Conservation (phyloP, 2,113 vertebrate genomes). For the Ciconia stormi region DNA sequence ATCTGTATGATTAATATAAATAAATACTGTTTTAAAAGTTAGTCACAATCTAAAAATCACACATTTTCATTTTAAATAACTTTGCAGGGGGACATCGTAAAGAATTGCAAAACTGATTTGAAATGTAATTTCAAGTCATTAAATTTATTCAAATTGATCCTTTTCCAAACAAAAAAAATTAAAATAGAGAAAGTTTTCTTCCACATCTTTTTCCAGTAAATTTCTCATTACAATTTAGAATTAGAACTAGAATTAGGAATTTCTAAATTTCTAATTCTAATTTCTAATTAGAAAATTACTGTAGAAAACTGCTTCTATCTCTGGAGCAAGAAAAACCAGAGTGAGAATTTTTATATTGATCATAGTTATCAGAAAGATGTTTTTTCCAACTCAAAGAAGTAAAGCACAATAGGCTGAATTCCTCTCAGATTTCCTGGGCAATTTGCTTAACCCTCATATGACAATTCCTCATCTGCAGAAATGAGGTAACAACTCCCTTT, state of each 20-base stretch:
- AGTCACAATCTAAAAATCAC: not conserved
- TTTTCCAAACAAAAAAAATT: not conserved
- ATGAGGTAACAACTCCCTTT: not conserved
- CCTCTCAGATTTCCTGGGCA: not conserved
- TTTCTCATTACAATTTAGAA: not conserved
- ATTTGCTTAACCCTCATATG: not conserved
- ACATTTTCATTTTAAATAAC: not conserved
- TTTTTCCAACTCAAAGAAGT: not conserved
- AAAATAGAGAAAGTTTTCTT: not conserved
- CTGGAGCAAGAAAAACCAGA: not conserved
- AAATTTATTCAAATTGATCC: not conserved
- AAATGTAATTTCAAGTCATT: not conserved
- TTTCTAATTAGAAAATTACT: not conserved
- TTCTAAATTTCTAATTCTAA: not conserved
- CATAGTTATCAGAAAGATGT: not conserved
- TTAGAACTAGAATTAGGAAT: not conserved
- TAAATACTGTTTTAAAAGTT: not conserved
- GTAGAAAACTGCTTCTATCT: not conserved
- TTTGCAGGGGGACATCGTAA: not conserved
- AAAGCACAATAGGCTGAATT: not conserved
- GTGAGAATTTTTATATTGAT: not conserved
- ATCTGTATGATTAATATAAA: not conserved
- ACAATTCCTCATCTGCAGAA: not conserved
- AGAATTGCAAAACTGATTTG: not conserved
- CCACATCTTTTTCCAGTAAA: not conserved